phyloP scores from a whole-genome alignment of 2,797 vertebrate species.

The Pelodytes ibericus region DNA sequence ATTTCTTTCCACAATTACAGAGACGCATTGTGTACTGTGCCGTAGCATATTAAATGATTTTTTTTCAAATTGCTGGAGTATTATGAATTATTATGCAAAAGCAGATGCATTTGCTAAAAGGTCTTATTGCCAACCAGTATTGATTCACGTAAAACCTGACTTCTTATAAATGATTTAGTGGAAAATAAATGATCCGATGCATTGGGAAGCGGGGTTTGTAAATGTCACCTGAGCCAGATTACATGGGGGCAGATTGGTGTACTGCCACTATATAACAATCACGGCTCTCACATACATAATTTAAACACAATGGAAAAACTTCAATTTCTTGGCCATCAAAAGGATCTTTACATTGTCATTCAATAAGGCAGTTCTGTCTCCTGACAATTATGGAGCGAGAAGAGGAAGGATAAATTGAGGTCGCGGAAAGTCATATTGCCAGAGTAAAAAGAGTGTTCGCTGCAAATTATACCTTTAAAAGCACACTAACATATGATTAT shows the following conservation, averaged over 20 bases:
- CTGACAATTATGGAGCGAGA: not conserved
- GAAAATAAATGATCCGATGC: slow-evolving; percentile 27
- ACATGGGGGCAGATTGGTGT: not conserved
- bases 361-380: not conserved
- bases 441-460: not conserved
- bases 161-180: slow-evolving; percentile 26
- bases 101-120: slow-evolving; percentile 17
- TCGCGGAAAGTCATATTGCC: slow-evolving; percentile 15
- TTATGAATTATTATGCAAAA: slow-evolving; percentile 14
- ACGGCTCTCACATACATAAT: slow-evolving; percentile 23
- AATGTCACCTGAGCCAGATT: slow-evolving; percentile 17
- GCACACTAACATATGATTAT: no score
- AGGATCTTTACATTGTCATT: slow-evolving; percentile 6
- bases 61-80: not conserved
- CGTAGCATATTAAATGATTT: slow-evolving; percentile 7
- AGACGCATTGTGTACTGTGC: not conserved
- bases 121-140: slow-evolving; percentile 15
- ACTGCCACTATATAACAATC: slow-evolving; percentile 12
- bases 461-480: not conserved
- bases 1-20: not conserved
- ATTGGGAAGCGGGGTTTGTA: slow-evolving; percentile 3
- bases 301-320: slow-evolving; percentile 8
- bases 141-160: slow-evolving; percentile 18
- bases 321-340: not conserved
- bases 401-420: slow-evolving; percentile 20